A percentile compares a stretch with the other conserved stretches of the same genome.
These are phyloP conservation scores for Dysdera silvatica DNA, from an alignment of 1,140 invertebrate genomes.

Conservation along the genomic window DNA sequence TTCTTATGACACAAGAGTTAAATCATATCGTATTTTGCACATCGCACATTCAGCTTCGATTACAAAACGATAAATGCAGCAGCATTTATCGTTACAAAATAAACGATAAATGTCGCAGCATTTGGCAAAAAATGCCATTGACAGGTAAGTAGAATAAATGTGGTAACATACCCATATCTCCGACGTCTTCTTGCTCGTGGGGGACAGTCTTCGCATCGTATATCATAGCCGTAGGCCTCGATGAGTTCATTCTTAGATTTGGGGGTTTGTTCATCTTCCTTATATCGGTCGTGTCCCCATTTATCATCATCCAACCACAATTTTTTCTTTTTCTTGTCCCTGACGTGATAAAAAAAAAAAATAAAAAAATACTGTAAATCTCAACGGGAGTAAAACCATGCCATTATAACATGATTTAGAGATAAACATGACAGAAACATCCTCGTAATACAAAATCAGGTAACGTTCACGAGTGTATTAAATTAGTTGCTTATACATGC, in stretches of 20 bases:
- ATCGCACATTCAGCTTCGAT: no score
- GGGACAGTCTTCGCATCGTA: conserved; percentile 80
- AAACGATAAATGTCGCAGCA: no score
- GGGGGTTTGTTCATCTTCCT: conserved; percentile 69
- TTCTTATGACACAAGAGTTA: no score
- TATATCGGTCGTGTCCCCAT: conserved; percentile 86
- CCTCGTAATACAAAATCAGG: neutral
- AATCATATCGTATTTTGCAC: no score
- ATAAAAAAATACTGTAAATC: neutral
- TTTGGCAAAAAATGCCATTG: no score
- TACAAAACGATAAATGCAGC: no score
- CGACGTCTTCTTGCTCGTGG: conserved; percentile 73
- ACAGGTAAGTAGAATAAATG: no score
- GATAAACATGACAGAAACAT: neutral
- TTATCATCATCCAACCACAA: conserved; percentile 54
- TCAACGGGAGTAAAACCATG: neutral
- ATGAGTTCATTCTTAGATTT: conserved; percentile 81
- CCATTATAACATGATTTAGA: neutral
- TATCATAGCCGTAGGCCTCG: conserved; percentile 87
- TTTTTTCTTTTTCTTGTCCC: conserved; percentile 41
- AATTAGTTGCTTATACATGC: neutral
- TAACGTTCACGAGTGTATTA: neutral
- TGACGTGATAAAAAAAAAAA: neutral
- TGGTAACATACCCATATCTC: conserved; percentile 63
- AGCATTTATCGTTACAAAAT: no score